A percentile compares a stretch with the other conserved stretches of the same genome.
Conservation (phyloP, 2,888 invertebrate species). For the Epistrophella euchroma region DNA sequence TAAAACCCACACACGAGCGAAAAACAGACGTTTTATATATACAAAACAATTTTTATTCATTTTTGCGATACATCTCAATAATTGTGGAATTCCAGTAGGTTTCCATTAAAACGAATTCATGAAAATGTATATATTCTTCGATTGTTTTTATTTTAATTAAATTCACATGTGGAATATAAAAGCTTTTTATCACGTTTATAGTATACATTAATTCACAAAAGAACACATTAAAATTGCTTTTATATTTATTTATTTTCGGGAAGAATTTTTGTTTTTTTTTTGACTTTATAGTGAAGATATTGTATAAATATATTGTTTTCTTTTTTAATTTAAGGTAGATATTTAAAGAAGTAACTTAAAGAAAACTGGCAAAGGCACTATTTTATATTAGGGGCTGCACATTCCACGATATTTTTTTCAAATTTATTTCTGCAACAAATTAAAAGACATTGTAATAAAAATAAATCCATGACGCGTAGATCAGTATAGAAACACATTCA, state of each 20-base stretch:
- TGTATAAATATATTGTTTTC: constrained; percentile 39
- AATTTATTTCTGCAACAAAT: constrained; percentile 50
- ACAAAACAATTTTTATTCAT: constrained; percentile 44
- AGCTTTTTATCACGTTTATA: constrained; percentile 48
- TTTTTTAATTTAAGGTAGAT: constrained; percentile 46
- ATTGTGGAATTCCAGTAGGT: constrained; percentile 65
- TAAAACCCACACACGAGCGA: constrained; percentile 50
- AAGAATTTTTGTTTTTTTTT: constrained; percentile 22
- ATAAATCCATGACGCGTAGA: constrained; percentile 67
- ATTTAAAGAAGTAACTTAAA: constrained; percentile 10
- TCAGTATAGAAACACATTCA: constrained; percentile 27
- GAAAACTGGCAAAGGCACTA: constrained; percentile 7
- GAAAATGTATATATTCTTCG: constrained; percentile 38
- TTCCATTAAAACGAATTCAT: constrained; percentile 57
- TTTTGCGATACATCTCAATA: constrained; percentile 66
- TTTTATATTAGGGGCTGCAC: constrained; percentile 45
- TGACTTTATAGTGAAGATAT: neutral
- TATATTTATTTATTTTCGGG: constrained; percentile 22
- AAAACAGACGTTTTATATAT: constrained; percentile 52
- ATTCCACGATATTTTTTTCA: constrained; percentile 43
- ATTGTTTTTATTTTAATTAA: constrained; percentile 54
- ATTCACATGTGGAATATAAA: constrained; percentile 70
- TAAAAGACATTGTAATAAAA: constrained; percentile 55
- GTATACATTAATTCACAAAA: constrained; percentile 9
- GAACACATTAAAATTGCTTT: constrained; percentile 14